phyloP scores from a whole-genome alignment of 2,113 vertebrate species.

The Sturnira hondurensis region DNA sequence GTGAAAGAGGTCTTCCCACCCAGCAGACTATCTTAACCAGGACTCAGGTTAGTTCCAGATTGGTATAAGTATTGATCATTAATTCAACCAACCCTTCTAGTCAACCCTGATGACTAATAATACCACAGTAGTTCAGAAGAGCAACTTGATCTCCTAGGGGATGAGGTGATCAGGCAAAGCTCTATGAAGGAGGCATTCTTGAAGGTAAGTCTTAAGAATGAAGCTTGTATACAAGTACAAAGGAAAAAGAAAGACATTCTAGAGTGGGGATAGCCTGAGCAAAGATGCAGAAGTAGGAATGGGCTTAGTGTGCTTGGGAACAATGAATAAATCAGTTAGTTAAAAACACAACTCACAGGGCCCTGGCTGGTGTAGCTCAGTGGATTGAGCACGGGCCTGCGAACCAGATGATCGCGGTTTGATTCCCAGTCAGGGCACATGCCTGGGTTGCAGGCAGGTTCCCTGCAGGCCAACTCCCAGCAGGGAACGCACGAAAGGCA shows the following conservation, averaged over 20 bases:
- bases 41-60: background rate
- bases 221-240: background rate
- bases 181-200: background rate
- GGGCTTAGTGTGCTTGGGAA: background rate
- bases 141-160: background rate
- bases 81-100: background rate
- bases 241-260: background rate
- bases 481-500: no score
- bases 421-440: no score
- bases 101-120: background rate
- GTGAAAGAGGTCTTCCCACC: background rate
- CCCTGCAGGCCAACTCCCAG: no score
- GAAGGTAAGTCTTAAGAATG: background rate
- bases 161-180: background rate
- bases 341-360: background rate
- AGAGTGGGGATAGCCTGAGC: background rate
- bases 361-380: no score
- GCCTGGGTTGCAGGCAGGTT: no score
- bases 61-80: background rate
- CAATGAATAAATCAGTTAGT: background rate
- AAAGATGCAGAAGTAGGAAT: slow-evolving; percentile 8
- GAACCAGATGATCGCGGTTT: no score
- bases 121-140: background rate
- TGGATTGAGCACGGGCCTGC: no score
- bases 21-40: background rate